Conservation (phyloP, 2,797 vertebrate genomes). For the Xenops minutus region DNA sequence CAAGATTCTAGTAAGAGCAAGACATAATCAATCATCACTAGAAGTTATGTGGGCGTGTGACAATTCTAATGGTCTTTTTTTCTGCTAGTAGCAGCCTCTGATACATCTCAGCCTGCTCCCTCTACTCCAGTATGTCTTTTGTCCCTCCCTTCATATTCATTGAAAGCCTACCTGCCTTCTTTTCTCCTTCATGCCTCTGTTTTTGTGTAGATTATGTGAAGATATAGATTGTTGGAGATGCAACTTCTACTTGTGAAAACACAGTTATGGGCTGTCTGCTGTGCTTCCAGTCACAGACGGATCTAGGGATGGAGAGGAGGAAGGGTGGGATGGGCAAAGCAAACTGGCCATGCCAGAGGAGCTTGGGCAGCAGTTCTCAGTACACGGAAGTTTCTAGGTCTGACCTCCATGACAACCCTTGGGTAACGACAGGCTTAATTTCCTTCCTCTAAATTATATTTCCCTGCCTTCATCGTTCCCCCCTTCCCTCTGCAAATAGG, state of each 20-base stretch:
- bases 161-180: not conserved
- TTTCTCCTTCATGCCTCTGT: not conserved
- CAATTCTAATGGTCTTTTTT: not conserved
- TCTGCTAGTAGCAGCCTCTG: not conserved
- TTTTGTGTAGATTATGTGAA: not conserved
- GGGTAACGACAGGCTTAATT: not conserved
- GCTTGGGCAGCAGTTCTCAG: not conserved
- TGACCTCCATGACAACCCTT: not conserved
- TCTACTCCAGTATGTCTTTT: not conserved
- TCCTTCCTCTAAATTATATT: not conserved
- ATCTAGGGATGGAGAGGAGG: rapidly evolving
- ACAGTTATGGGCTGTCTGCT: not conserved
- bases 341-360: rapidly evolving
- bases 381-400: not conserved
- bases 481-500: rapidly evolving
- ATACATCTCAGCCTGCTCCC: not conserved
- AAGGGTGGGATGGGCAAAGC: not conserved
- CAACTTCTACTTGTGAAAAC: not conserved
- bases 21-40: not conserved
- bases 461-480: not conserved
- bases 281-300: not conserved
- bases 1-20: not conserved
- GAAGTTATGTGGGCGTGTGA: not conserved
- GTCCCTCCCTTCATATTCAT: not conserved
- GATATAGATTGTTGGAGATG: not conserved